Percentiles rank a stretch among this genome's conserved stretches.
Conservation (phyloP, 2,113 vertebrate species). For the Hiodon alosoides region DNA sequence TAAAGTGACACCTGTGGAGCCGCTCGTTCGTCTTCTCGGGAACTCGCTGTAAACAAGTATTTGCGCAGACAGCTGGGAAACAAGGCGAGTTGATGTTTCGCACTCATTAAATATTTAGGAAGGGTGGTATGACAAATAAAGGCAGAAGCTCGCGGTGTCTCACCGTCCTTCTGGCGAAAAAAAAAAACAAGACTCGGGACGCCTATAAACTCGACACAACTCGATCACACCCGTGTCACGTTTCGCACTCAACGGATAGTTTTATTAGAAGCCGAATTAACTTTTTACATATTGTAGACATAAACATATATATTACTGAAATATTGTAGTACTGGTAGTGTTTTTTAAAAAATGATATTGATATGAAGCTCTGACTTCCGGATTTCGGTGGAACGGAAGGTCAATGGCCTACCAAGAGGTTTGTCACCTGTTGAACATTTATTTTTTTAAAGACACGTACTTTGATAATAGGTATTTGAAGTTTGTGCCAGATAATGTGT, state of each 20-base stretch:
- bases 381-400: too few species aligned
- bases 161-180: slow-evolving; percentile 9
- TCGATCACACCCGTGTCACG: background rate
- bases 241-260: background rate
- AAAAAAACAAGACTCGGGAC: background rate
- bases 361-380: too few species aligned
- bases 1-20: background rate
- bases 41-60: slow-evolving; percentile 11
- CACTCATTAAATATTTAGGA: slow-evolving; percentile 63
- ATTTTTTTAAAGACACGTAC: too few species aligned
- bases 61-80: slow-evolving; percentile 56
- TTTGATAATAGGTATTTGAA: too few species aligned
- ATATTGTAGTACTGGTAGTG: too few species aligned
- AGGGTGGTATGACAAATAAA: slow-evolving; percentile 58
- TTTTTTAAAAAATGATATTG: too few species aligned
- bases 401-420: too few species aligned
- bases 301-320: too few species aligned
- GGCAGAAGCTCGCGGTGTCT: slow-evolving; percentile 30
- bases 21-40: background rate
- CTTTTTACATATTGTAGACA: background rate
- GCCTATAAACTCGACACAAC: background rate
- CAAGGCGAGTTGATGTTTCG: slow-evolving; percentile 49
- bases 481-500: too few species aligned
- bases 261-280: background rate
- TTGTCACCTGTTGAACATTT: too few species aligned